Evolutionary conservation across 2,888 invertebrate genomes (phyloP).

Genomic region (Beris morrisii): DNA sequence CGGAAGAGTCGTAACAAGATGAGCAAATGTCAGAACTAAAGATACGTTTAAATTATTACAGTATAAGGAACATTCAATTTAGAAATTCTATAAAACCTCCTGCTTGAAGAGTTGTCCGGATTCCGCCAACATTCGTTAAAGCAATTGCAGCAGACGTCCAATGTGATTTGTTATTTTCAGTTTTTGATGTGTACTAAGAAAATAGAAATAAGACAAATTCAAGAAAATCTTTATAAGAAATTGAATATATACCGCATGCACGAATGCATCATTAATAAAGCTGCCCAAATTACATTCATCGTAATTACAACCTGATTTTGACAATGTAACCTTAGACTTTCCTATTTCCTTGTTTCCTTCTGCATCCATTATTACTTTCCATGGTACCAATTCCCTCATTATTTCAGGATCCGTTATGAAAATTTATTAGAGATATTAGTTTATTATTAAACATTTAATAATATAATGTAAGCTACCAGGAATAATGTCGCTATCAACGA

Average conservation of each 20-base stretch:
- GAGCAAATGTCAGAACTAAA: slow-evolving; percentile 71
- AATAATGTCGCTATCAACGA: slow-evolving; percentile 63
- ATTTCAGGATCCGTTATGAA: slow-evolving; percentile 62
- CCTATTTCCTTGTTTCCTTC: slow-evolving; percentile 64
- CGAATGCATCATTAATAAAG: slow-evolving; percentile 71
- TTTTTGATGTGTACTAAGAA: slow-evolving; percentile 48
- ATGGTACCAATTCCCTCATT: slow-evolving; percentile 62
- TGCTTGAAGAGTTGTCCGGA: slow-evolving; percentile 67
- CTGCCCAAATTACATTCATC: slow-evolving; percentile 75
- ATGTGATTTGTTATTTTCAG: slow-evolving; percentile 53
- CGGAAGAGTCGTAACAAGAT: slow-evolving; percentile 69
- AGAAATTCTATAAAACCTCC: slow-evolving; percentile 58
- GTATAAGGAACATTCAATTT: neutral
- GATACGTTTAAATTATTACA: neutral
- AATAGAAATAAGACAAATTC: neutral
- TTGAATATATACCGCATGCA: slow-evolving; percentile 60
- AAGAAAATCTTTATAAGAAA: neutral
- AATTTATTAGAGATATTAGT: neutral
- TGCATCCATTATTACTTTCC: slow-evolving; percentile 62
- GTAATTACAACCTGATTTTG: slow-evolving; percentile 60
- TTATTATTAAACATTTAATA: neutral
- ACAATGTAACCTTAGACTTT: slow-evolving; percentile 60
- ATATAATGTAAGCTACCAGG: slow-evolving; percentile 59
- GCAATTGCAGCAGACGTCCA: slow-evolving; percentile 73
- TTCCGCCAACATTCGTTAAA: slow-evolving; percentile 68